Conservation (phyloP, 2,888 invertebrate genomes). For the Reticulitermes lucifugus region DNA sequence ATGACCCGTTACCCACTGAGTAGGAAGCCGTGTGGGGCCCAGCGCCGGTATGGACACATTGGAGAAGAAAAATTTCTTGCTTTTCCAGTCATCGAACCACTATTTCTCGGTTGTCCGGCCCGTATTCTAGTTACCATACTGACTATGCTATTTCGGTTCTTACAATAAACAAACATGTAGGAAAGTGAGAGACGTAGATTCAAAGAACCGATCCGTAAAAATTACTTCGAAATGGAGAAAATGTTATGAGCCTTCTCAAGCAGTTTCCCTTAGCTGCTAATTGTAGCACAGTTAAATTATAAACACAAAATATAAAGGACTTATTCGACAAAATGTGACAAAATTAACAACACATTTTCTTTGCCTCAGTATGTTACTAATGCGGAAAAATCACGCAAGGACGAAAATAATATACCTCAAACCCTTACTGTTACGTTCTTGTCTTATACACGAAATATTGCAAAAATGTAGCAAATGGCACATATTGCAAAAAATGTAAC, state of each 20-base stretch:
- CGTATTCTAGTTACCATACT: too few relatives aligned
- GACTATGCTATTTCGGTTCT: too few relatives aligned
- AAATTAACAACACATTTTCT: not conserved
- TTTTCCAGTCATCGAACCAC: too few relatives aligned
- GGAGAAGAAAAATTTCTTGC: too few relatives aligned
- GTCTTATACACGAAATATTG: not conserved
- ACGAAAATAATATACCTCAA: not conserved
- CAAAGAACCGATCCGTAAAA: too few relatives aligned
- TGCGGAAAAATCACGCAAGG: not conserved
- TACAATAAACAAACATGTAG: too few relatives aligned
- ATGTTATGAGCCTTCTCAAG: not conserved
- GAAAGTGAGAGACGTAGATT: too few relatives aligned
- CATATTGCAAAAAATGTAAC: not conserved
- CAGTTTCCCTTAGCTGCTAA: not conserved
- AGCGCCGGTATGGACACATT: too few relatives aligned
- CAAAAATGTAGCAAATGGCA: not conserved
- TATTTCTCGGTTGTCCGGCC: too few relatives aligned
- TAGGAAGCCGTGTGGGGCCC: too few relatives aligned
- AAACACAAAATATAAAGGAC: not conserved
- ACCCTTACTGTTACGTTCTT: not conserved
- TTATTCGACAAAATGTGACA: not conserved
- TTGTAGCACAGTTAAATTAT: not conserved
- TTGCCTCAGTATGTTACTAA: not conserved
- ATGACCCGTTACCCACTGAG: too few relatives aligned
- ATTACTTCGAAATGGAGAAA: too few relatives aligned